Evolutionary conservation across 2,797 vertebrate genomes (phyloP).

Genomic region (Protonibea diacanthus): DNA sequence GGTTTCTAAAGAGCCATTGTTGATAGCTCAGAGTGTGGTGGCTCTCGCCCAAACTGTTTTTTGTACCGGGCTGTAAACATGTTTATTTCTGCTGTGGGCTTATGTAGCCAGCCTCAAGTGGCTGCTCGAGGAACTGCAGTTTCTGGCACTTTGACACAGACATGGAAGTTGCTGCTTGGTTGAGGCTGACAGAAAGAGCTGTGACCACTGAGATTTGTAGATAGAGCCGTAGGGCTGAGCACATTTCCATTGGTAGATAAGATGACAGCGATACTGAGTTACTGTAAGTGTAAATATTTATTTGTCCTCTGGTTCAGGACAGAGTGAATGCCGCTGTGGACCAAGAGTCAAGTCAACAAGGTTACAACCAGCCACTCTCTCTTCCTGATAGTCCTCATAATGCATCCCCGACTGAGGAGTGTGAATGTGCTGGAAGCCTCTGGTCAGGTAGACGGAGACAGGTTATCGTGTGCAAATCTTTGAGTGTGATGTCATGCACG

Average conservation of each 20-base stretch:
- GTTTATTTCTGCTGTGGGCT: no score
- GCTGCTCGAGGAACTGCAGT: no score
- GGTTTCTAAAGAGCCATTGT: no score
- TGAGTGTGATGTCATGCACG: not conserved
- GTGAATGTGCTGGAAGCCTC: not conserved
- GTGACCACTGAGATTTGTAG: not conserved
- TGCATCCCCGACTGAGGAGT: not conserved
- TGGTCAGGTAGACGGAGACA: not conserved
- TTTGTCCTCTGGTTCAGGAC: conserved; percentile 12
- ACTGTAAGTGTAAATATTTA: conserved; percentile 1
- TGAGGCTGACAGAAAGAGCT: not conserved
- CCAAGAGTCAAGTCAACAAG: conserved; percentile 8
- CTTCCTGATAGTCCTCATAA: not conserved
- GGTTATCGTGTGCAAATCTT: not conserved
- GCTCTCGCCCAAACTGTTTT: no score
- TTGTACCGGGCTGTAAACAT: no score
- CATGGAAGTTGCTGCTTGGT: no score
- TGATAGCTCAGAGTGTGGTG: no score
- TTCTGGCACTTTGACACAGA: no score
- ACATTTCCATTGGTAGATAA: not conserved
- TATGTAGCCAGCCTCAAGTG: not conserved
- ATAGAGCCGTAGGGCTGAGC: not conserved
- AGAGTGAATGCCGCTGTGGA: conserved; percentile 5
- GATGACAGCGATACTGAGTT: not conserved
- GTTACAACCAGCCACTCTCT: conserved; percentile 10